Percentiles rank a stretch among this genome's conserved stretches.
Evolutionary conservation across 2,797 vertebrate species (phyloP).

Genomic region (Cygnus olor): DNA sequence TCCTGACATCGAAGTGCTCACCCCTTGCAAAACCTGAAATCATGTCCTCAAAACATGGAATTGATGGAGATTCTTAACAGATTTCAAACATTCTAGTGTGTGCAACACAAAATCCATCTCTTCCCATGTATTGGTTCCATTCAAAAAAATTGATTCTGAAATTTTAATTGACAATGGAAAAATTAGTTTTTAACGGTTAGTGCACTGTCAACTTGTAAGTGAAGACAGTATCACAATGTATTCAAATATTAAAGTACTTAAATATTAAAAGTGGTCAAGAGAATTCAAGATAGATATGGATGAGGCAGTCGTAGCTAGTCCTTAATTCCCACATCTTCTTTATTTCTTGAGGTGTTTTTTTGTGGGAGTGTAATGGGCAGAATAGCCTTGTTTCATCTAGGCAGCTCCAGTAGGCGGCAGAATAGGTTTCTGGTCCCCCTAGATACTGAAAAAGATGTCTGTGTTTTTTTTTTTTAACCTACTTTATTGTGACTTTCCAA

Average conservation of each 20-base stretch:
- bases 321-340: not conserved
- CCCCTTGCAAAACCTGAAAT: not conserved
- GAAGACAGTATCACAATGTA: not conserved
- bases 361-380: not conserved
- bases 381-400: not conserved
- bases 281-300: not conserved
- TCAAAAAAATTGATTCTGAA: not conserved
- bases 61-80: not conserved
- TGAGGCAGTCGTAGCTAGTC: not conserved
- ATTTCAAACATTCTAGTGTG: not conserved
- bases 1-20: not conserved
- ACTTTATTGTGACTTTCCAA: not conserved
- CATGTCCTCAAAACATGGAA: not conserved
- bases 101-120: not conserved
- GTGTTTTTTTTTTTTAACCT: not conserved
- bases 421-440: not conserved
- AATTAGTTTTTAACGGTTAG: not conserved
- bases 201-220: not conserved
- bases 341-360: not conserved
- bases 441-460: not conserved
- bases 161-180: not conserved
- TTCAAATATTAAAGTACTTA: not conserved
- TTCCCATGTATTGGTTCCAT: not conserved
- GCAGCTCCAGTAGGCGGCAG: not conserved
- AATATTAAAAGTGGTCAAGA: not conserved